Evolutionary conservation across 2,797 vertebrate genomes (phyloP).

Genomic region (Sebastes oblongus): DNA sequence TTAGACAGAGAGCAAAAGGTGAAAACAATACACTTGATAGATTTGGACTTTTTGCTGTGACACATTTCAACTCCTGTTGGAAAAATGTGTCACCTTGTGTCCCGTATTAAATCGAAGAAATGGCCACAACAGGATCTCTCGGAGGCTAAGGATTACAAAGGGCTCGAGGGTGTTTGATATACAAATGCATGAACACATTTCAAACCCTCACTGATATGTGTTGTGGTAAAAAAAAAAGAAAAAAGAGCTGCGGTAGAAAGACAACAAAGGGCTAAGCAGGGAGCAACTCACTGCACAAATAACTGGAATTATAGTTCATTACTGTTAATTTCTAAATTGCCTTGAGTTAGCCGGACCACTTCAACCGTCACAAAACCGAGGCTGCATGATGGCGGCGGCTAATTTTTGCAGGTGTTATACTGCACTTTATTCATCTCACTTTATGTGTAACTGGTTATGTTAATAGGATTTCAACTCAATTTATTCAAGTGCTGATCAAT

Average conservation of each 20-base stretch:
- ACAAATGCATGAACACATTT: background rate
- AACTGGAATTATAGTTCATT: slow-evolving; percentile 54
- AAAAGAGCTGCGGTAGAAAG: background rate
- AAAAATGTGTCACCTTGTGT: background rate
- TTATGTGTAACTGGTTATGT: slow-evolving; percentile 87
- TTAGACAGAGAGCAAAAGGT: background rate
- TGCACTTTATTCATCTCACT: slow-evolving; percentile 80
- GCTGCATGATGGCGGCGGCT: slow-evolving; percentile 46
- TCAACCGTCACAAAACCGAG: slow-evolving; percentile 51
- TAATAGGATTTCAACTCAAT: slow-evolving; percentile 94
- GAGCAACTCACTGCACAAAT: slow-evolving; percentile 29
- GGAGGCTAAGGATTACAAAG: background rate
- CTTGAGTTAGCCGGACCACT: slow-evolving; percentile 41
- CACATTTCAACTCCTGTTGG: background rate
- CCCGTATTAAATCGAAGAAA: background rate
- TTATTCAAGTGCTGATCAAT: slow-evolving; percentile 98
- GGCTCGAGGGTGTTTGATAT: background rate
- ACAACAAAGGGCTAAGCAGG: slow-evolving; percentile 11
- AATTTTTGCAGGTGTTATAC: slow-evolving; percentile 75
- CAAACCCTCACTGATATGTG: background rate
- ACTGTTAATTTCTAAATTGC: slow-evolving; percentile 58
- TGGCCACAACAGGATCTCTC: background rate
- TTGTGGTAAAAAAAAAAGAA: background rate
- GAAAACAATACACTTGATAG: background rate
- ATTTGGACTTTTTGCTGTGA: background rate